These are phyloP conservation scores for Euleptes europaea DNA, from an alignment of 2,113 vertebrate genomes.

Conservation along the genomic window DNA sequence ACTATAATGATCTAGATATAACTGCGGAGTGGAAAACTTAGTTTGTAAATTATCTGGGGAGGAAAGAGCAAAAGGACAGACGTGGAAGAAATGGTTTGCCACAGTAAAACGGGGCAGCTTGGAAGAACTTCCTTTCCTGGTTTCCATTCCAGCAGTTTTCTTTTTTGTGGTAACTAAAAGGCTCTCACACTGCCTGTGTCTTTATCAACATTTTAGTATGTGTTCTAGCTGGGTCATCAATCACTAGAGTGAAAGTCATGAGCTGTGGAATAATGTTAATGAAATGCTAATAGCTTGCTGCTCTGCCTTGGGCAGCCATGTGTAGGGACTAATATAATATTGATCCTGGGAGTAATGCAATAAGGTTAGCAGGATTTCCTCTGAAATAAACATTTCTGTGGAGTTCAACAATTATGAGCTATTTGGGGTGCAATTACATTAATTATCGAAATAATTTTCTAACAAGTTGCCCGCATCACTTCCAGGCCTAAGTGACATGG, in stretches of 20 bases:
- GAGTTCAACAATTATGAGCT: slow-evolving; percentile 42
- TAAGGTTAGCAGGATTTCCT: slow-evolving; percentile 21
- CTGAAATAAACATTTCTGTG: slow-evolving; percentile 34
- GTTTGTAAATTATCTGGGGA: not conserved
- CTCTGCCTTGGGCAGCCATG: slow-evolving; percentile 27
- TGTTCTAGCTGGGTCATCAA: slow-evolving; percentile 1
- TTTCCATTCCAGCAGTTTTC: not conserved
- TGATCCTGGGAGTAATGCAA: slow-evolving; percentile 45
- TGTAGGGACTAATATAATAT: slow-evolving; percentile 30
- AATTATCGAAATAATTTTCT: slow-evolving; percentile 28
- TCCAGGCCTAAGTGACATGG: not conserved
- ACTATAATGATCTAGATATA: not conserved
- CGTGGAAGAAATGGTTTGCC: not conserved
- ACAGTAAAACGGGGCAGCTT: not conserved
- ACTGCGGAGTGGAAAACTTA: not conserved
- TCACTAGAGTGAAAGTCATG: slow-evolving; percentile 22
- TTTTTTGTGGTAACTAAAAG: not conserved
- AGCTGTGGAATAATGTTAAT: slow-evolving; percentile 38
- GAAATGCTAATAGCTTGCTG: slow-evolving; percentile 44
- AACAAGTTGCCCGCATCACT: slow-evolving; percentile 28
- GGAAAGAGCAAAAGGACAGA: not conserved
- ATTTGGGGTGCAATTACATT: slow-evolving; percentile 36
- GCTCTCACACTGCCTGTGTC: not conserved
- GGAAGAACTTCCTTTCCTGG: not conserved
- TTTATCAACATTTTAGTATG: slow-evolving; percentile 43